Evolutionary conservation across 1,140 invertebrate species (phyloP).

Genomic region (Saccostrea glomerata): DNA sequence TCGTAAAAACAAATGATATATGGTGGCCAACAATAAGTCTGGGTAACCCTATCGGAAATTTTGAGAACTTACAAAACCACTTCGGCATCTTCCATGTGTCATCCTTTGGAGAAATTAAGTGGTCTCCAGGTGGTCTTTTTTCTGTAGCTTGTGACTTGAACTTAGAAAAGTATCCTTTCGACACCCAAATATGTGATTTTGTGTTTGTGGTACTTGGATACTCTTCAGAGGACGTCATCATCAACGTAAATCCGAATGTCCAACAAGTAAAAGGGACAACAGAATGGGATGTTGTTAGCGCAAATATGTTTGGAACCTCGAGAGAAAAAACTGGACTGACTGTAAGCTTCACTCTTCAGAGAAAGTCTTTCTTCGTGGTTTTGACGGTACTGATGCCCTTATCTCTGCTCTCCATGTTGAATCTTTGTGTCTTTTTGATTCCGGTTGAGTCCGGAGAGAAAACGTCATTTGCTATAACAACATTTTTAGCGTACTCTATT

Average conservation of each 20-base stretch:
- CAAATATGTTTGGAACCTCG: background rate
- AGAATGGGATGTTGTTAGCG: background rate
- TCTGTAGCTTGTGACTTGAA: background rate
- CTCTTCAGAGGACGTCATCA: background rate
- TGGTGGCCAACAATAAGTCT: background rate
- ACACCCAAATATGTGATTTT: background rate
- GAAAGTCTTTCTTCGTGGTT: slow-evolving; percentile 49
- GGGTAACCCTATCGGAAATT: background rate
- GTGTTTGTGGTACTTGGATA: slow-evolving; percentile 2
- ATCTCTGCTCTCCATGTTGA: slow-evolving; percentile 55
- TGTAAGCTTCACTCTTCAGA: background rate
- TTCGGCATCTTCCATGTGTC: slow-evolving; percentile 7
- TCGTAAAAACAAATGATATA: slow-evolving; percentile 13
- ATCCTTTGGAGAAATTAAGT: background rate
- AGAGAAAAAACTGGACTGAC: background rate
- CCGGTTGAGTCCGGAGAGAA: slow-evolving; percentile 62
- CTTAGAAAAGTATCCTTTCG: background rate
- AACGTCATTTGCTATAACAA: slow-evolving; percentile 57
- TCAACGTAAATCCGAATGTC: background rate
- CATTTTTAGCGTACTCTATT: slow-evolving; percentile 55
- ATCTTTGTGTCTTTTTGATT: slow-evolving; percentile 55
- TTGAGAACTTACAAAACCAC: background rate
- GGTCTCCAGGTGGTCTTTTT: background rate
- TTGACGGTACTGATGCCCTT: slow-evolving; percentile 57
- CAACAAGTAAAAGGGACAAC: background rate